Evolutionary conservation across 2,888 invertebrate species (phyloP), one percentile per base, ranked within the genome.

Genomic region (Hirtodrosophila duncani): DNA sequence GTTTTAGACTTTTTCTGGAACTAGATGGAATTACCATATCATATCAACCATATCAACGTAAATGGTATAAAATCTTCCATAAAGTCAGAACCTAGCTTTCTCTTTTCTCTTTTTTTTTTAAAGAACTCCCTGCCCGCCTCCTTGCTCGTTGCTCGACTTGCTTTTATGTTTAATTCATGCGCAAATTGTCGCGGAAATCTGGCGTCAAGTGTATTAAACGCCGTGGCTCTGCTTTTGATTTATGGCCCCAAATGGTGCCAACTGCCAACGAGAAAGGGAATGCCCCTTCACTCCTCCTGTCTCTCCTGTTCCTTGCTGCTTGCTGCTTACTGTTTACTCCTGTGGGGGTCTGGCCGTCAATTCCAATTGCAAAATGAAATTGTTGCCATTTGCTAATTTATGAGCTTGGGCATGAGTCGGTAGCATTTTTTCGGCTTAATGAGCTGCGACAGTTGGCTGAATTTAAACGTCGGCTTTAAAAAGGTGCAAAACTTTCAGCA

Each of bases 151-250:
- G n/a, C n/a, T n/a, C n/a, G n/a, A 65, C 55, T 68, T 63, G 74
- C 74, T 78, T 77, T 77, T 78, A 77, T 77, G 75, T 75, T 75
- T 77, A 75, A 77, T 75, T 75, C 75, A 77, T 74, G 74, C 61
- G 74, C 68, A 75, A 75, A 75, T 77, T 75, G 75, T 75, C 75
- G 71, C 71, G 74, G 71, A 75, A 75, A 75, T 75, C 78, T 77
- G 75, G 78, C 78, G 75, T 72, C 74, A 74, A 74, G 77, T 72
- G 72, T 74, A 77, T 72, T 77, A 74, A 74, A 71, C 63, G 64
- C 67, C 55, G 53, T 61, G 69, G 59, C 51, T 52, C 62, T 75
- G 71, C 69, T 71, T 77, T 77, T 75, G 75, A 75, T 75, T 75
- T 78, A 77, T 77, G 74, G 58, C 48, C 65, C 49, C 63, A 75